Evolutionary conservation across 2,113 vertebrate species (phyloP), one percentile per base, ranked within the genome.

Genomic region (Cyprinodon tularosa): DNA sequence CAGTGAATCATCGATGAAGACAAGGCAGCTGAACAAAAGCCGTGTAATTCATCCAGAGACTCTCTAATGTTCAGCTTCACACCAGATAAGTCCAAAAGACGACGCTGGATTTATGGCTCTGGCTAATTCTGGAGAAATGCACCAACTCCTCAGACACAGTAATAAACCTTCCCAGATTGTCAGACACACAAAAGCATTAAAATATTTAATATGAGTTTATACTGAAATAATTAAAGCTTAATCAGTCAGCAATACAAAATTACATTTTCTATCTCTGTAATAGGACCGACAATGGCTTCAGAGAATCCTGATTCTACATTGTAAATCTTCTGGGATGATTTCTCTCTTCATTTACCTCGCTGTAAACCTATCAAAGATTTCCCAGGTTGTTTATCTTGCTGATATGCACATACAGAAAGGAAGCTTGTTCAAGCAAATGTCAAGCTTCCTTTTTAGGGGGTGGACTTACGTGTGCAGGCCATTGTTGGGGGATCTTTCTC

Each of bases 401-500:
- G 62, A 39, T 3, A 62, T 36, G 20, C 61, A 50, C 42, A 12
- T 4, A 3, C 38, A n/a, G 3, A 20, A 9, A 57, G 50, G 50
- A 57, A 20, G 14, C 36, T 38, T 1, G 3, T 20, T n/a, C 1
- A 37, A 60, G 13, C 5, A 44, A 9, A 22, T 13, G 48, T 62
- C 4, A 39, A n/a, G 14, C 0, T 10, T 39, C 14, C 14, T 42
- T 38, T 29, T 42, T 7, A 8, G 59, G 12, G 9, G 42, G 78
- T 12, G 20, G 6, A 93, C 97, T 98, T 94, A 98, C 97, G 94
- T 87, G 97, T 98, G 86, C 97, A 98, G 71, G 97, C 96, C 97
- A 98, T 98, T 10, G 95, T 97, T 47, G 97, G 95, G 37, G 97
- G 97, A 83, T 98, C 97, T 89, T 97, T 97, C 73, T 95, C 96